These are phyloP conservation scores for Cyanoramphus novaezelandiae DNA, from an alignment of 2,113 vertebrate genomes.

Conservation along the genomic window DNA sequence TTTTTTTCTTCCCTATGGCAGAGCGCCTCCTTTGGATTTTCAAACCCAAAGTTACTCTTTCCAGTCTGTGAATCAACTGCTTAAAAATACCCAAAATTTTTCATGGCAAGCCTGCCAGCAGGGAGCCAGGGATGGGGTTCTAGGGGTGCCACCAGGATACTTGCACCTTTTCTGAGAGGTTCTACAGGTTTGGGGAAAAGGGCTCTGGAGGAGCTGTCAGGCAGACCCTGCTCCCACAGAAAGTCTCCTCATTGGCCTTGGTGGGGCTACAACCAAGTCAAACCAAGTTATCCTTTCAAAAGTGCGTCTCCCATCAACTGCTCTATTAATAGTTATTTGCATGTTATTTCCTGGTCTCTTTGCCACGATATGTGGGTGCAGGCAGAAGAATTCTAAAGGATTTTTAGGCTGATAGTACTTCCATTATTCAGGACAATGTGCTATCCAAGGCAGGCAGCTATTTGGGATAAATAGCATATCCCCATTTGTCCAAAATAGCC, in stretches of 20 bases:
- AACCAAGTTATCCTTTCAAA: neutral
- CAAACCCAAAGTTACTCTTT: neutral
- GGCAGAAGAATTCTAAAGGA: conserved; percentile 40
- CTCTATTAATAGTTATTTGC: conserved; percentile 17
- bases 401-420: conserved; percentile 59
- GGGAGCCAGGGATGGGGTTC: neutral
- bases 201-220: neutral
- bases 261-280: neutral
- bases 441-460: conserved; percentile 45
- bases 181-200: neutral
- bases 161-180: neutral
- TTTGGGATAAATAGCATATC: conserved; percentile 54
- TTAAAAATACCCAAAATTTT: neutral
- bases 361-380: conserved; percentile 14
- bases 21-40: neutral
- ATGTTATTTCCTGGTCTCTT: conserved; percentile 17
- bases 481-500: conserved; percentile 44
- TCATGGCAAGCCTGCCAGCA: neutral
- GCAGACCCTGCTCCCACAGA: neutral
- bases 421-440: conserved; percentile 36
- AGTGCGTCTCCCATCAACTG: neutral
- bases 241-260: neutral
- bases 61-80: neutral
- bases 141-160: neutral
- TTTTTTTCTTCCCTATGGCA: neutral